A percentile compares a stretch with the other conserved stretches of the same genome.
phyloP scores from a whole-genome alignment of 2,888 invertebrate genomes.

The Thera obeliscata region DNA sequence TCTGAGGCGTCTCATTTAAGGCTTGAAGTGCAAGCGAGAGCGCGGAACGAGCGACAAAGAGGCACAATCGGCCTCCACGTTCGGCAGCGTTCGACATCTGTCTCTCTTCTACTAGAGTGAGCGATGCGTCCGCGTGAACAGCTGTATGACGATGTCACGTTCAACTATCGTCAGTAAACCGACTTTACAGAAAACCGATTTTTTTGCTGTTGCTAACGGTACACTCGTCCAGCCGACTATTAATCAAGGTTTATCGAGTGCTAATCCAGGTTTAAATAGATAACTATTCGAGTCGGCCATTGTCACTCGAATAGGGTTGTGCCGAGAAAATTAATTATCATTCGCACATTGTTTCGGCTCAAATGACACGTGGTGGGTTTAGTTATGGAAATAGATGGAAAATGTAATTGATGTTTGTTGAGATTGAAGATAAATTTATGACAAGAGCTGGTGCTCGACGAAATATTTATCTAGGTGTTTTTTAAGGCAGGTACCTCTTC shows the following conservation, averaged over 20 bases:
- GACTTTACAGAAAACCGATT: too few relatives aligned
- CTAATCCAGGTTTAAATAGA: slow-evolving; percentile 86
- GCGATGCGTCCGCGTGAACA: too few relatives aligned
- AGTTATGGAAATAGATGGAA: background rate
- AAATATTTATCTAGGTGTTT: too few relatives aligned
- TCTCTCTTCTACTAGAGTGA: too few relatives aligned
- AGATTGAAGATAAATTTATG: background rate
- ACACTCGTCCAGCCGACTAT: slow-evolving; percentile 73
- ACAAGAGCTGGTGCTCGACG: background rate
- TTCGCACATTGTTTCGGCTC: slow-evolving; percentile 28
- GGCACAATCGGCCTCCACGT: too few relatives aligned
- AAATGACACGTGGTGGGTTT: slow-evolving; percentile 26
- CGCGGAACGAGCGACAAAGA: too few relatives aligned
- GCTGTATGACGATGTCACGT: too few relatives aligned
- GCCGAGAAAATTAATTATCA: slow-evolving; percentile 37
- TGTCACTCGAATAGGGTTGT: slow-evolving; percentile 69
- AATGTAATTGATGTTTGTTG: background rate
- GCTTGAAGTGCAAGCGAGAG: too few relatives aligned
- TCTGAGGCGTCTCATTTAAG: too few relatives aligned
- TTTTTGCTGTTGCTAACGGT: slow-evolving; percentile 55
- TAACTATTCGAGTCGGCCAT: slow-evolving; percentile 81
- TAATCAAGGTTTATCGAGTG: slow-evolving; percentile 85
- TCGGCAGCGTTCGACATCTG: too few relatives aligned
- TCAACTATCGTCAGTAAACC: too few relatives aligned
- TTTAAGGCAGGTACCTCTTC: too few relatives aligned